These are phyloP conservation scores for Metalampra italica DNA, from an alignment of 2,888 invertebrate species.

Conservation along the genomic window DNA sequence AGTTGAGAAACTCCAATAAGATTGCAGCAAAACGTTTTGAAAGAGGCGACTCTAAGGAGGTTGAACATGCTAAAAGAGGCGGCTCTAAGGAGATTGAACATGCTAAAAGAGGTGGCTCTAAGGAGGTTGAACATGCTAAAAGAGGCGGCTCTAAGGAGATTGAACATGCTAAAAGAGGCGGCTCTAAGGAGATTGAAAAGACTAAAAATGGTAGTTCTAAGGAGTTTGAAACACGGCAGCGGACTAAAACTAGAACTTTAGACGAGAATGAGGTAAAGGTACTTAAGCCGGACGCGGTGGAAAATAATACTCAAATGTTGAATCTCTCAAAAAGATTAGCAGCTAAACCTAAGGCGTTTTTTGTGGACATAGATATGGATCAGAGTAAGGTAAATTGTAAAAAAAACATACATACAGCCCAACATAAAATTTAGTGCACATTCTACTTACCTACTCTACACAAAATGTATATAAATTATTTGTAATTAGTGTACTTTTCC, in stretches of 20 bases:
- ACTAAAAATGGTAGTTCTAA: conserved; percentile 5
- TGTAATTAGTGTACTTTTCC: too few species aligned
- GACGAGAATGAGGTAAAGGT: conserved; percentile 64
- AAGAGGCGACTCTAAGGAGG: conserved; percentile 10
- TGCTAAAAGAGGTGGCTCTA: conserved; percentile 3
- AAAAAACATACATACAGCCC: too few species aligned
- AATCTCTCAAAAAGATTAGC: conserved; percentile 43
- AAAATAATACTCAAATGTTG: conserved; percentile 59
- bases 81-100: conserved; percentile 9
- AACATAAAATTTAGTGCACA: too few species aligned
- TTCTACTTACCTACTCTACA: too few species aligned
- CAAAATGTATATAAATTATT: background rate
- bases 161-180: conserved; percentile 12
- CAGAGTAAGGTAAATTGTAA: conserved; percentile 31
- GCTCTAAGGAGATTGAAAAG: conserved; percentile 9
- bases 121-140: conserved; percentile 15
- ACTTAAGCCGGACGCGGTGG: conserved; percentile 42
- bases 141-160: conserved; percentile 11
- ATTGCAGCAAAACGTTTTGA: background rate
- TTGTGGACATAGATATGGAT: conserved; percentile 46
- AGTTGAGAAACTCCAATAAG: conserved; percentile 7
- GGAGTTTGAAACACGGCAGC: conserved; percentile 31
- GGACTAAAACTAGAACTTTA: conserved; percentile 64
- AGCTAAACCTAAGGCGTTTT: conserved; percentile 65
- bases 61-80: conserved; percentile 11